These are phyloP conservation scores for Zoanthus gigantus DNA, from an alignment of 92 coral and sea anemone species.

Conservation along the genomic window DNA sequence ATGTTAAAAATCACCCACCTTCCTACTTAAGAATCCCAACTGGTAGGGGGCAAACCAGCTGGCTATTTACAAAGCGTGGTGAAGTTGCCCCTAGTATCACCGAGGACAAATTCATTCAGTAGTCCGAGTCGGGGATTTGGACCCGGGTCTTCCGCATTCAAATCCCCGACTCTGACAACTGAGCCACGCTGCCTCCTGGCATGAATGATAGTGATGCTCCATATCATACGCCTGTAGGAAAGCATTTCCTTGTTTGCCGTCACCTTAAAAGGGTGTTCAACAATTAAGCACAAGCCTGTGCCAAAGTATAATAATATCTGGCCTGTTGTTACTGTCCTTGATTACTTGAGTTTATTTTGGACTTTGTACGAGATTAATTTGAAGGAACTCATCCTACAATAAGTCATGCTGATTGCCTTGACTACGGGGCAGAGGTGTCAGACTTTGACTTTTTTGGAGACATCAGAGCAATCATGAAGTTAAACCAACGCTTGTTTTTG, in stretches of 20 bases:
- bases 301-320: constrained; percentile 64
- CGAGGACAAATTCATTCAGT: too few relatives aligned
- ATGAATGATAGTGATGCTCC: constrained; percentile 18
- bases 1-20: too few relatives aligned
- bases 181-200: not conserved
- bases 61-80: too few relatives aligned
- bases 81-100: too few relatives aligned
- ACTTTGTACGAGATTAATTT: constrained; percentile 52
- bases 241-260: constrained; percentile 57
- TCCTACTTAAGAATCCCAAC: too few relatives aligned
- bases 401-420: constrained; percentile 64
- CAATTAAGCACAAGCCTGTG: constrained; percentile 48
- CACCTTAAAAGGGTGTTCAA: constrained; percentile 67
- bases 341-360: constrained; percentile 50
- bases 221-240: constrained; percentile 43
- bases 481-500: too few relatives aligned
- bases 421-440: constrained; percentile 69
- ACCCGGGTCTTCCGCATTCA: too few relatives aligned
- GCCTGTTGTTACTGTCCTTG: constrained; percentile 62
- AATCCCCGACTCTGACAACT: too few relatives aligned
- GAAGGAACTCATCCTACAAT: constrained; percentile 66
- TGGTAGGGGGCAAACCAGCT: too few relatives aligned
- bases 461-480: not conserved
- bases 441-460: constrained; percentile 55
- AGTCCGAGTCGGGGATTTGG: too few relatives aligned